phyloP scores from a whole-genome alignment of 2,888 invertebrate genomes.

The Cylloceria caligata region DNA sequence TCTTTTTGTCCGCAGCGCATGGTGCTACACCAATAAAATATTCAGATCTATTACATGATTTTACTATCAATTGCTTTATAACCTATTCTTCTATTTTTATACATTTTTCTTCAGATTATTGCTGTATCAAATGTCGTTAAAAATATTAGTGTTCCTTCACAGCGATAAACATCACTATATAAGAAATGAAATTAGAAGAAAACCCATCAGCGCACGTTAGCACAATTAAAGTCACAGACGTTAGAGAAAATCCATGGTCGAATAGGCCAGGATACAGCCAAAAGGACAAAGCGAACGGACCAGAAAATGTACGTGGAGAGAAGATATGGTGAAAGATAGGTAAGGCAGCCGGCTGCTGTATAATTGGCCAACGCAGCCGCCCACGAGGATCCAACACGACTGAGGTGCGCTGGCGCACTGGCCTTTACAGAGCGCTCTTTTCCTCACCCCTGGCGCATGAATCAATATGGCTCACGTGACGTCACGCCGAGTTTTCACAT shows the following conservation, averaged over 20 bases:
- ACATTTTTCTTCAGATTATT: too few species aligned
- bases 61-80: background rate
- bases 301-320: conserved; percentile 12
- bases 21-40: background rate
- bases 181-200: too few species aligned
- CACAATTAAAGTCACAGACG: too few species aligned
- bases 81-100: too few species aligned
- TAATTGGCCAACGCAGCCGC: conserved; percentile 50
- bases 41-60: background rate
- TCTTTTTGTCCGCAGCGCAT: background rate
- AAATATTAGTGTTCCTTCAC: too few species aligned
- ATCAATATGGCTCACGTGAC: conserved; percentile 77
- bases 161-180: too few species aligned
- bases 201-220: too few species aligned
- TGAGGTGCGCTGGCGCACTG: conserved; percentile 47
- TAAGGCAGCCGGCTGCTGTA: conserved; percentile 40
- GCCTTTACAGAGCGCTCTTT: conserved; percentile 41
- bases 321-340: background rate
- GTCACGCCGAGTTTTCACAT: conserved; percentile 67
- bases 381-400: conserved; percentile 6
- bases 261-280: background rate
- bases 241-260: too few species aligned
- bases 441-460: conserved; percentile 62
- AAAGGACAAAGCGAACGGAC: background rate
- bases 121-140: too few species aligned